Base-by-base conservation (phyloP, 2,797 vertebrate species). In the Danio jaintianensis region DNA sequence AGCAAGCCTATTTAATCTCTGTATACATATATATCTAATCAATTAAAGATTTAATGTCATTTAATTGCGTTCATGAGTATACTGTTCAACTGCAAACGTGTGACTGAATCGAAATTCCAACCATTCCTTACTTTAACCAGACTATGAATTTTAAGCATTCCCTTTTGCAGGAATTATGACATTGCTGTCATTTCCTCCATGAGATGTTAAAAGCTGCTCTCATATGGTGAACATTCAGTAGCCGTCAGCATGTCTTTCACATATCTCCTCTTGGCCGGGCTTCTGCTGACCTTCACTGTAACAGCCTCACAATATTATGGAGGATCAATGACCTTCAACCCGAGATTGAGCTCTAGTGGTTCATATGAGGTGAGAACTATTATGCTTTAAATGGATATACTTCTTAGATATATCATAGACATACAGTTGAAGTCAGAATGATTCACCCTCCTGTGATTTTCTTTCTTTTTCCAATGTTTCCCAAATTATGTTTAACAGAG, bases 311-410 rank as follows among this genome's bases (percentile, higher is more conserved):
- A 86, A 4, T 89, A 84, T 6, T 61, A 11, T 3, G 88, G 88
- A 5, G 85, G 85, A 1, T 66, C 85, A 48, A 85, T 88, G 76
- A 89, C 82, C n/a, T 90, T 82, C 36, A 62, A 82, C 62, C 69
- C 84, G 3, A 69, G 11, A 70, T 20, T 13, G 0, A 0, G 58
- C 7, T 0, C 55, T 36, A 0, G 68, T 7, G 89, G 87, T 81
- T 58, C 66, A 1, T 5, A 82, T 1, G 38, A 1, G 73, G 89
- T 90, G 64, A 0, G 86, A 59, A 50, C 29, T 29, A 29, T 29
- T 1, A 29, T 1, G 29, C 29, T 29, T 29, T 29, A 29, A 29
- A 29, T 29, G 29, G 29, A 29, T 29, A 29, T 29, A 29, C 2
- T 71, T 29, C n/a, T 63, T 55, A 16, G 55, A 40, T 55, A n/a